A percentile compares a stretch with the other conserved stretches of the same genome.
These are phyloP conservation scores for Orchestes rusci DNA, from an alignment of 2,888 invertebrate species.

Conservation along the genomic window DNA sequence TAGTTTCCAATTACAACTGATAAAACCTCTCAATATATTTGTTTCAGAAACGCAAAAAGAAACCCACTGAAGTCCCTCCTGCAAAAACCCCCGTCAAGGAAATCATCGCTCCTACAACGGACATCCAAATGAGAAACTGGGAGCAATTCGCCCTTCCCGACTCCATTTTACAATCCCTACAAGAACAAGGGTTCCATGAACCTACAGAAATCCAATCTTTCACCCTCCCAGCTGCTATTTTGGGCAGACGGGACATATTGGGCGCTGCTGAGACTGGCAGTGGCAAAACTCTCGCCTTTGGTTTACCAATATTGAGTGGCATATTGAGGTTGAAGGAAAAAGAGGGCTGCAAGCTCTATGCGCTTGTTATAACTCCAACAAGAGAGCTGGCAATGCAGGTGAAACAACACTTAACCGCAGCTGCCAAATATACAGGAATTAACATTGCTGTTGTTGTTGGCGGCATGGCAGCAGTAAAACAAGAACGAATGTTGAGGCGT, in stretches of 20 bases:
- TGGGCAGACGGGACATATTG: conserved; percentile 73
- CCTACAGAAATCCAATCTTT: conserved; percentile 88
- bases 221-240: conserved; percentile 74
- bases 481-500: conserved; percentile 73
- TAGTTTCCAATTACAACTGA: neutral
- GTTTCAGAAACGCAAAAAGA: too few relatives aligned
- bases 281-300: conserved; percentile 97
- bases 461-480: conserved; percentile 90
- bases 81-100: too few relatives aligned
- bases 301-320: conserved; percentile 83
- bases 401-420: conserved; percentile 71
- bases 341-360: conserved; percentile 62
- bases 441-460: conserved; percentile 82
- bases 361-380: conserved; percentile 89
- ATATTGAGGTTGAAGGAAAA: conserved; percentile 56
- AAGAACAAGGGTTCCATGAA: conserved; percentile 65
- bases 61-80: conserved; percentile 3
- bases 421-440: conserved; percentile 72
- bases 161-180: conserved; percentile 63
- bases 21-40: neutral
- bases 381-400: conserved; percentile 95
- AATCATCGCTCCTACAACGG: too few relatives aligned
- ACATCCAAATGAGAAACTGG: conserved; percentile 13
- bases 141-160: conserved; percentile 24
- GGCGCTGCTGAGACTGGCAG: conserved; percentile 99